Conservation (phyloP, 30 jellyfish, hydroid and myxozoan genomes). For the Rhopilema esculentum region DNA sequence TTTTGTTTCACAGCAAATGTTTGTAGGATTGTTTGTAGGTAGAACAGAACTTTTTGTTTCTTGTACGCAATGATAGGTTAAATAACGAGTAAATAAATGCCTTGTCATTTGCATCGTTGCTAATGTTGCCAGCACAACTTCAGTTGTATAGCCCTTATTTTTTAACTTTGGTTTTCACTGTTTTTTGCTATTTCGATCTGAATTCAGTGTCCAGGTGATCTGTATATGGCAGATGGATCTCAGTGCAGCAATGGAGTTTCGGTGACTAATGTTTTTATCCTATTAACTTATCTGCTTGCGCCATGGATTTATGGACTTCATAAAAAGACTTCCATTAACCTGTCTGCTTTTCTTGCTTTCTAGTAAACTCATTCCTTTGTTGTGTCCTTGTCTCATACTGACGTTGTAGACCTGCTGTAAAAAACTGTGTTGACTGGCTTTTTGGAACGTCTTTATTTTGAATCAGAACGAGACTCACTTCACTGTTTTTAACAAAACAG, state of each 20-base stretch:
- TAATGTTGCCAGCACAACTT: background rate
- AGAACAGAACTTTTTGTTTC: background rate
- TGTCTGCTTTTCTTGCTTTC: too few relatives aligned
- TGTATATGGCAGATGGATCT: constrained; percentile 60
- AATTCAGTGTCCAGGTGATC: constrained; percentile 85
- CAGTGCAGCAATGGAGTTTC: constrained; percentile 57
- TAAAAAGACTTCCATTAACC: background rate
- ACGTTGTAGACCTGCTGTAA: too few relatives aligned
- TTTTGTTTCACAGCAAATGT: background rate
- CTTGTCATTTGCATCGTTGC: background rate
- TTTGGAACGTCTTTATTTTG: too few relatives aligned
- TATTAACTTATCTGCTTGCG: background rate
- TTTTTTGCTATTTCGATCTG: background rate
- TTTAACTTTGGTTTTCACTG: background rate
- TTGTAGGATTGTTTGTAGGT: background rate
- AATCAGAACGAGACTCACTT: too few relatives aligned
- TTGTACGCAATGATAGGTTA: background rate
- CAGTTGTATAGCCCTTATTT: background rate
- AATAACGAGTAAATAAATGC: background rate
- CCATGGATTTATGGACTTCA: too few relatives aligned
- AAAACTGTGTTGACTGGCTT: too few relatives aligned
- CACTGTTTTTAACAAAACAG: too few relatives aligned
- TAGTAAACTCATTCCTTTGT: too few relatives aligned
- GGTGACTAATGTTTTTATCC: constrained; percentile 7
- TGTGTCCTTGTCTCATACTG: too few relatives aligned